A percentile compares a stretch with the other conserved stretches of the same genome.
Conservation (phyloP, 2,797 vertebrate species). For the Channallabes apus region DNA sequence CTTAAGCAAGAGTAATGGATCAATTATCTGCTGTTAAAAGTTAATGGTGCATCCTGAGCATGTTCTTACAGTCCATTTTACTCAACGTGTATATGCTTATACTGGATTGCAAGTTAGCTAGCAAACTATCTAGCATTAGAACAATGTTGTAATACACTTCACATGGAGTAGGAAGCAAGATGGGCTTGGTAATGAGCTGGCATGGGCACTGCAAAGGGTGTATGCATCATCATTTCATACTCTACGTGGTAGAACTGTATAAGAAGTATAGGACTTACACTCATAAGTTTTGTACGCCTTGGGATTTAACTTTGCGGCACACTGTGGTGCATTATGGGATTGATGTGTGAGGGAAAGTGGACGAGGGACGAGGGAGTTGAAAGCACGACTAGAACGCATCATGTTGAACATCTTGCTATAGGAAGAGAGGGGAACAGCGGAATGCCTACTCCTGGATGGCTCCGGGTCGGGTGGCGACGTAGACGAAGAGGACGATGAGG, state of each 20-base stretch:
- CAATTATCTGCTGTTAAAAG: not conserved
- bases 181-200: not conserved
- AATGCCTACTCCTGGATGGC: slow-evolving; percentile 79
- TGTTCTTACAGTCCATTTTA: not conserved
- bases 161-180: not conserved
- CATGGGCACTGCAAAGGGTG: not conserved
- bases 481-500: slow-evolving; percentile 91
- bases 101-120: not conserved
- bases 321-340: not conserved
- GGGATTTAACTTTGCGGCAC: not conserved
- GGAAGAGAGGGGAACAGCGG: not conserved
- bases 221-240: not conserved
- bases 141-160: not conserved
- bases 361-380: not conserved
- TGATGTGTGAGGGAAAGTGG: not conserved
- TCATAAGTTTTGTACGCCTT: not conserved
- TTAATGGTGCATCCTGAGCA: not conserved
- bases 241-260: not conserved
- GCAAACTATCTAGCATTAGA: not conserved
- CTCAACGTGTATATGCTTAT: not conserved
- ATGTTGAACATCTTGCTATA: not conserved
- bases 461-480: slow-evolving; percentile 89
- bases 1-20: not conserved
- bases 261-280: not conserved
- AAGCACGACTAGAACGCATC: not conserved